Evolutionary conservation across 2,113 vertebrate species (phyloP), one percentile per base, ranked within the genome.

Genomic region (Desmodus rotundus): DNA sequence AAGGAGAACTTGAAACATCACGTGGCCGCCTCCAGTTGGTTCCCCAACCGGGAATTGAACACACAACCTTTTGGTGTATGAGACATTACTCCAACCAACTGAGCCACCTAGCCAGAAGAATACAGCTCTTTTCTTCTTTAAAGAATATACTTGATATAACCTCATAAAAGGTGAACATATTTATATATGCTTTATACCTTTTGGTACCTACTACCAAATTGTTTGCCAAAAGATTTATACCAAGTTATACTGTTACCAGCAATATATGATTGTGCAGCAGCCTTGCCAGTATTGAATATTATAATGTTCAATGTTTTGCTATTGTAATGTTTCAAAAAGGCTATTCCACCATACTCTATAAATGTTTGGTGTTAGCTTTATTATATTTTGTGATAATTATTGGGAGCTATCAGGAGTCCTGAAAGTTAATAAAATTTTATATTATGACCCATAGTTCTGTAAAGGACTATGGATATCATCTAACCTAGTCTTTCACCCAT

Each of bases 341-440:
- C 68, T 85, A 82, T 73, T 33, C 36, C 4, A 74, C 22, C 12
- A 50, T 36, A 92, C 15, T 63, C 56, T 61, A 16, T 22, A 89
- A 45, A 87, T 54, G 67, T 82, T 87, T 82, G 63, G 17, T 80
- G 31, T 81, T 85, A 81, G 47, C 45, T 90, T 87, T 92, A 89
- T 92, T 94, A 67, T 22, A 80, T 63, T 88, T 96, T 91, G 41
- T 83, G 70, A 93, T 93, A 88, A 93, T 65, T 89, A 97, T 38
- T n/a, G 28, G 68, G 82, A 95, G 47, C 50, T 96, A 36, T 89
- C 54, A 78, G 58, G 41, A 96, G 61, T 88, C 7, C 7, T 52
- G 36, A 96, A 90, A 95, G 68, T 88, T 96, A 90, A 87, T 89
- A 93, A 90, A 95, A 94, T 50, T 96, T 95, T 97, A 89, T 88